Percentiles rank a stretch among this genome's conserved stretches.
Evolutionary conservation across 1,140 invertebrate species (phyloP).

Genomic region (Drosophila insularis): DNA sequence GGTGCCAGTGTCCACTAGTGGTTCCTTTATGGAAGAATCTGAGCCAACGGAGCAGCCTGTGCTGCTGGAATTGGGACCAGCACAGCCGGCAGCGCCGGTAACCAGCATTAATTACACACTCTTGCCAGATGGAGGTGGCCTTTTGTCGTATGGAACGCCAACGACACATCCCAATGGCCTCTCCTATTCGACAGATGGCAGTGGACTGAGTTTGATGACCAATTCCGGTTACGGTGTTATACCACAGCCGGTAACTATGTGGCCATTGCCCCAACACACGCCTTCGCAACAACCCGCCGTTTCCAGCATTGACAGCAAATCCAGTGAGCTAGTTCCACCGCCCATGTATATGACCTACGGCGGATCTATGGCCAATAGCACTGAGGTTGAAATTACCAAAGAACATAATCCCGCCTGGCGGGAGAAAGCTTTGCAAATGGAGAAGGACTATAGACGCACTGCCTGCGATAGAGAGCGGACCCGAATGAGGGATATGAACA

Average conservation of each 20-base stretch:
- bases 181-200: conserved; percentile 55
- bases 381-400: conserved; percentile 80
- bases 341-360: conserved; percentile 71
- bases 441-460: conserved; percentile 85
- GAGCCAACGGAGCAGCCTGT: conserved; percentile 68
- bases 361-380: conserved; percentile 21
- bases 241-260: conserved; percentile 72
- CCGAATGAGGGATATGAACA: conserved; percentile 94
- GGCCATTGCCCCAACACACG: conserved; percentile 35
- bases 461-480: conserved; percentile 93
- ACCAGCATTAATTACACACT: conserved; percentile 55
- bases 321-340: conserved; percentile 67
- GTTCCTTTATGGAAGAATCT: conserved; percentile 46
- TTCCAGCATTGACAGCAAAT: conserved; percentile 36
- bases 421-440: conserved; percentile 84
- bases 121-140: conserved; percentile 43
- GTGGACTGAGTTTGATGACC: conserved; percentile 33
- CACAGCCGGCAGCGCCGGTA: conserved; percentile 23
- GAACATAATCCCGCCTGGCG: conserved; percentile 84
- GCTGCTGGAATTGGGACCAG: conserved; percentile 64
- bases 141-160: conserved; percentile 43
- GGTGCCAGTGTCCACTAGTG: conserved; percentile 47
- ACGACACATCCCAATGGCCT: conserved; percentile 19
- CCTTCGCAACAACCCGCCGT: conserved; percentile 5
- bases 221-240: conserved; percentile 54